phyloP scores from a whole-genome alignment of 2,113 vertebrate genomes.

The Cheilinus undulatus region DNA sequence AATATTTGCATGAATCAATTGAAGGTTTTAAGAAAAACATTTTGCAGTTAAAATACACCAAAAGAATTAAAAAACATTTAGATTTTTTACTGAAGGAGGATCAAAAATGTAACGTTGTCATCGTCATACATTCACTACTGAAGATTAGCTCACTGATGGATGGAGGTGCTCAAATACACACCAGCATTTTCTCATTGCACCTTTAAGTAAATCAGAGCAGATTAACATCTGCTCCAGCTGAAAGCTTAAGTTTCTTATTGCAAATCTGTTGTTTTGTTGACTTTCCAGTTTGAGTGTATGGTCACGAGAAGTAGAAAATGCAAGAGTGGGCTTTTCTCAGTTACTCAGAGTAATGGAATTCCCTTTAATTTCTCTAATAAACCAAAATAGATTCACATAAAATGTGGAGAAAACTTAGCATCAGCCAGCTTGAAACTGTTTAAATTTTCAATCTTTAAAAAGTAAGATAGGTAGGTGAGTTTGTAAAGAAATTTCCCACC shows the following conservation, averaged over 20 bases:
- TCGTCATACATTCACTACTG: slow-evolving; percentile 32
- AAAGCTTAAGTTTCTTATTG: slow-evolving; percentile 34
- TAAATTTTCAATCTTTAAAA: slow-evolving; percentile 11
- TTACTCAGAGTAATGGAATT: background rate
- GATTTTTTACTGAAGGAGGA: slow-evolving; percentile 25
- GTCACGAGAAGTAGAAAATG: slow-evolving; percentile 8
- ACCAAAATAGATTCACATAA: background rate
- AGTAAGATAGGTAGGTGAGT: background rate
- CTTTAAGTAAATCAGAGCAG: slow-evolving; percentile 3
- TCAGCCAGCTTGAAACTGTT: background rate
- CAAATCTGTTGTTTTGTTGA: slow-evolving; percentile 28
- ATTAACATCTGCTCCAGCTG: background rate
- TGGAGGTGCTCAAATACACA: slow-evolving; percentile 22
- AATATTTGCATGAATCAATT: slow-evolving; percentile 56
- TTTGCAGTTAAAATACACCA: slow-evolving; percentile 40
- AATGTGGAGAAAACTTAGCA: background rate
- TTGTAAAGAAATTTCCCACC: slow-evolving; percentile 8
- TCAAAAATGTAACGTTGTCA: slow-evolving; percentile 11
- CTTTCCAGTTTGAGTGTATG: slow-evolving; percentile 3
- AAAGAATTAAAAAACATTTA: slow-evolving; percentile 48
- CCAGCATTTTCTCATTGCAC: slow-evolving; percentile 38
- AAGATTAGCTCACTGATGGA: slow-evolving; percentile 28
- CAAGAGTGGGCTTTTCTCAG: background rate
- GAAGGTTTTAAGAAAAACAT: slow-evolving; percentile 25
- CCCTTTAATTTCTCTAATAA: slow-evolving; percentile 13